Evolutionary conservation across 2,888 invertebrate genomes (phyloP), one percentile per base, ranked within the genome.

Genomic region (Drosophila monieri): DNA sequence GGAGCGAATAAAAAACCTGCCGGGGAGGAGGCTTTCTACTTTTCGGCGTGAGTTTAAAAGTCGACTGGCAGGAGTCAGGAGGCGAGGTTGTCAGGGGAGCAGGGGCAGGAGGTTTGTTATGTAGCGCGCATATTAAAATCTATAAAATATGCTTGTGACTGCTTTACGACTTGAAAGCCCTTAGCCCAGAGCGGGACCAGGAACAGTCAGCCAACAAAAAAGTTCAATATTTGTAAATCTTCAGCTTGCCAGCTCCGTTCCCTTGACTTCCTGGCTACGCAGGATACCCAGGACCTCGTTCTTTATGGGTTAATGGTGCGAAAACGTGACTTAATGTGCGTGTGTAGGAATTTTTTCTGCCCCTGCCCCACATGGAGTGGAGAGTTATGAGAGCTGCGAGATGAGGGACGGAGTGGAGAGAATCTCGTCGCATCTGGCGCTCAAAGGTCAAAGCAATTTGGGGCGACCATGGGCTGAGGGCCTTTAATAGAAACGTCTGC

Each of bases 231-330:
- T 89, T 89, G 84, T 87, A 85, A 86, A 85, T 86, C 84, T 87
- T 76, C 67, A 55, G 51, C 65, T 60, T 54, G 43, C 52, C 68
- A 61, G 43, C 35, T 32, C 27, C 53, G 30, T 15, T 39, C 6
- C 6, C 48, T 57, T 51, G 35, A 35, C 14, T 35, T 35, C 35
- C 35, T 35, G 35, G 35, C 35, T 35, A n/a, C 35, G n/a, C 57
- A 48, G 43, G 23, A 41, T 53, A 46, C 53, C 48, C 51, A 41
- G 21, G 67, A 18, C 37, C 72, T 73, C 72, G 76, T 81, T 81
- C 80, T 89, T 90, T 89, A 88, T 89, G 90, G 89, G 89, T 89
- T 89, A 89, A 89, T 89, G 89, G 89, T 89, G 90, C 88, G 89
- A 88, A 89, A 90, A 89, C 89, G 89, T 89, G 89, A 89, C 89